These are phyloP conservation scores for Tipula unca DNA, from an alignment of 2,888 invertebrate genomes.

Conservation along the genomic window DNA sequence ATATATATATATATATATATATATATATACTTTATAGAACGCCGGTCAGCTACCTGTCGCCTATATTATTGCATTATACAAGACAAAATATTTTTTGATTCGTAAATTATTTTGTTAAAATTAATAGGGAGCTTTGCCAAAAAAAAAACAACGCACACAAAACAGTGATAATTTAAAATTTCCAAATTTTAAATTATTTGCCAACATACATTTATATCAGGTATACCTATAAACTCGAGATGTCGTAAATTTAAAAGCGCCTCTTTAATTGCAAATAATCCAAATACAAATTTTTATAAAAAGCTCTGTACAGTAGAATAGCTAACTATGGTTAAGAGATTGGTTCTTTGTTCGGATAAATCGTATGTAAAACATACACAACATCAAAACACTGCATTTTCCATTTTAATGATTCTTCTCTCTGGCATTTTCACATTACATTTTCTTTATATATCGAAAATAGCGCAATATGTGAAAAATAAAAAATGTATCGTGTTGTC, in stretches of 20 bases:
- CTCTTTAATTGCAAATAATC: background rate
- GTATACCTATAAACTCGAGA: too few relatives aligned
- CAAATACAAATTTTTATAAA: background rate
- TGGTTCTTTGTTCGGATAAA: background rate
- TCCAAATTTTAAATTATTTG: background rate
- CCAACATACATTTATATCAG: too few relatives aligned
- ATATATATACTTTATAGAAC: background rate
- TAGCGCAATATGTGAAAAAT: constrained; percentile 19
- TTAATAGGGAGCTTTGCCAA: background rate
- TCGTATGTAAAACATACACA: background rate
- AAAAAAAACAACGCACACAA: background rate
- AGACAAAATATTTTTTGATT: background rate
- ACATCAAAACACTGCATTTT: background rate
- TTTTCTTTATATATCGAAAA: background rate
- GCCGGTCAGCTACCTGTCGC: background rate
- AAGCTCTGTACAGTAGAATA: background rate
- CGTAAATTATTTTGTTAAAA: background rate
- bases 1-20: too few relatives aligned
- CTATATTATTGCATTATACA: background rate
- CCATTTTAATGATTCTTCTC: background rate
- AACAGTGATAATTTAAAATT: background rate
- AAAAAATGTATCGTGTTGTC: background rate
- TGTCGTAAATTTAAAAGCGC: background rate
- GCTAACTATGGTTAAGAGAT: background rate
- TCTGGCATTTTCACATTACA: background rate